Evolutionary conservation across 2,888 invertebrate species (phyloP).

Genomic region (Eristalis intricaria): DNA sequence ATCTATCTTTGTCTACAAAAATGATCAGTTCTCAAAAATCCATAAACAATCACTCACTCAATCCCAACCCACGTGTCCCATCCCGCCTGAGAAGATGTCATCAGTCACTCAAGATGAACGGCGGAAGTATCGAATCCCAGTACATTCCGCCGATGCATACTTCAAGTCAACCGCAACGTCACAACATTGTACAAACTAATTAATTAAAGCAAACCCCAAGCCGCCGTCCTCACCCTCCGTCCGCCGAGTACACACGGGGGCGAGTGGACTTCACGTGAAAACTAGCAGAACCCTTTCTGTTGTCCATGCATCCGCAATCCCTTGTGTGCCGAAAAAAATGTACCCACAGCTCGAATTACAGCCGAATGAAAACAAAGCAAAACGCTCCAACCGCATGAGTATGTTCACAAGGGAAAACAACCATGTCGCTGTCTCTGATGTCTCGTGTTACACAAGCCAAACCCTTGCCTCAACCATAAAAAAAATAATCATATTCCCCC

Average conservation of each 20-base stretch:
- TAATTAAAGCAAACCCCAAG: slow-evolving; percentile 39
- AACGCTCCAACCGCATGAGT: slow-evolving; percentile 52
- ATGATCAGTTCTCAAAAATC: not conserved
- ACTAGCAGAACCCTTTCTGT: not conserved
- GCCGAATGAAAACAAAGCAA: slow-evolving; percentile 50
- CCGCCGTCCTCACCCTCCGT: not conserved
- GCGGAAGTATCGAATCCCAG: slow-evolving; percentile 1
- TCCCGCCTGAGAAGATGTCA: not conserved
- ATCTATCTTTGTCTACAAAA: not conserved
- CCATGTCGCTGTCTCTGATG: slow-evolving; percentile 42
- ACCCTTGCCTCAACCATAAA: not conserved
- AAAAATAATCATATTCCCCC: not conserved
- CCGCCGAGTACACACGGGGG: not conserved
- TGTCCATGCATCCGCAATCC: not conserved
- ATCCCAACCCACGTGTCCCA: not conserved
- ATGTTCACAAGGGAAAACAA: slow-evolving; percentile 31
- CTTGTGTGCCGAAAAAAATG: slow-evolving; percentile 15
- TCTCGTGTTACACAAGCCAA: slow-evolving; percentile 55
- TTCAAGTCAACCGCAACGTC: slow-evolving; percentile 46
- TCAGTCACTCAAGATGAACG: not conserved
- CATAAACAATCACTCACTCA: not conserved
- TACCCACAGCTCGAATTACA: slow-evolving; percentile 53
- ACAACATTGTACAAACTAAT: slow-evolving; percentile 32
- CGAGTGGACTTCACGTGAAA: slow-evolving; percentile 9
- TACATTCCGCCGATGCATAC: not conserved